Conservation (phyloP, 2,113 vertebrate genomes). For the Platycercus adscitus region DNA sequence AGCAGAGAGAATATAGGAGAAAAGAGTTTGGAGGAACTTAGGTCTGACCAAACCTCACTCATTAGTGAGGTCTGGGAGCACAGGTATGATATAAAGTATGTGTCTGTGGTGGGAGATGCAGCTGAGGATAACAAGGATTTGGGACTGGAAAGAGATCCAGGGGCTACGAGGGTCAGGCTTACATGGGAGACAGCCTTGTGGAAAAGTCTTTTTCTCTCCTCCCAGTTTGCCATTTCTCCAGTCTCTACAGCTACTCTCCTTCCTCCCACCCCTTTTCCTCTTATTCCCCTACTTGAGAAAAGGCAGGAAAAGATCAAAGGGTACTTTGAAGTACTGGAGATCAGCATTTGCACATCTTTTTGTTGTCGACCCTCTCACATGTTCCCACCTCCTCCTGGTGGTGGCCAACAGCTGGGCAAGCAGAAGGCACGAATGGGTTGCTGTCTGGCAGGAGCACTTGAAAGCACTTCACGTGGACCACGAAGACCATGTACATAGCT, state of each 20-base stretch:
- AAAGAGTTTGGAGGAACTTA: neutral
- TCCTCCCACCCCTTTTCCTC: neutral
- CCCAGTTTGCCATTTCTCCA: neutral
- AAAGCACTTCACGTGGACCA: neutral
- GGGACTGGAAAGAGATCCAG: neutral
- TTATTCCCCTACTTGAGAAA: neutral
- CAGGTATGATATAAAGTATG: neutral
- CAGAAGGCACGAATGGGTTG: neutral
- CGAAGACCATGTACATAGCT: rapidly evolving
- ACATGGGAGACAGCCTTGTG: neutral
- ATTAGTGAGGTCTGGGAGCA: neutral
- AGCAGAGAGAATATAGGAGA: neutral
- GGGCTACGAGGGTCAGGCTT: neutral
- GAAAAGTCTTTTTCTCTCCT: neutral
- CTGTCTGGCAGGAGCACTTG: neutral
- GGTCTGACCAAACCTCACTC: neutral
- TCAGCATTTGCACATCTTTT: neutral
- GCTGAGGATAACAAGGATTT: neutral
- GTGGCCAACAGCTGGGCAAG: neutral
- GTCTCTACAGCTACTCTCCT: neutral
- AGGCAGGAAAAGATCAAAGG: neutral
- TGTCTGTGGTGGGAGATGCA: neutral
- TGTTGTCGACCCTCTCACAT: neutral
- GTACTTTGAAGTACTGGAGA: neutral
- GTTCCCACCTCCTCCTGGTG: neutral